A percentile compares a stretch with the other conserved stretches of the same genome.
These are phyloP conservation scores for Thyatira batis DNA, from an alignment of 2,888 invertebrate genomes.

Conservation along the genomic window DNA sequence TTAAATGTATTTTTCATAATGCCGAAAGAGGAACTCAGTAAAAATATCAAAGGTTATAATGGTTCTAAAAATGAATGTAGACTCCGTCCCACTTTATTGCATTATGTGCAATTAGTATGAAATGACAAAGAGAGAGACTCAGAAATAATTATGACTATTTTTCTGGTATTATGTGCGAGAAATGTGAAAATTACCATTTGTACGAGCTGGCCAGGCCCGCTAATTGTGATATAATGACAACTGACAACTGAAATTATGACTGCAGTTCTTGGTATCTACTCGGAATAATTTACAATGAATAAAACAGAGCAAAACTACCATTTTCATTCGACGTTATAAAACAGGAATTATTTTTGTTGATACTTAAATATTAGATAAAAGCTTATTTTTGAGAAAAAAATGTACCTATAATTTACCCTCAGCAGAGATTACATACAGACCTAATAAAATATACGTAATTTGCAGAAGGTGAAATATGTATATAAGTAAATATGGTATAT, in stretches of 20 bases:
- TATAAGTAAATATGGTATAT: too few species aligned
- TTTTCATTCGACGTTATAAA: not conserved
- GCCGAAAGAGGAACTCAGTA: not conserved
- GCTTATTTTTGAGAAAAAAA: too few species aligned
- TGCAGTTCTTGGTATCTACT: not conserved
- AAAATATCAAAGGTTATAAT: not conserved
- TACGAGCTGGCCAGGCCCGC: constrained; percentile 36
- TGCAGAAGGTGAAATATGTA: too few species aligned
- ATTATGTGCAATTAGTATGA: not conserved
- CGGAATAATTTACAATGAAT: not conserved
- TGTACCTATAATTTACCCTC: too few species aligned
- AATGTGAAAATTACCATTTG: constrained; percentile 34
- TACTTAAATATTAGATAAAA: too few species aligned
- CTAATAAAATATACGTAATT: too few species aligned
- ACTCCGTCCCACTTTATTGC: too few species aligned
- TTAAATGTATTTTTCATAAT: too few species aligned
- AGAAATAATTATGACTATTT: constrained; percentile 23
- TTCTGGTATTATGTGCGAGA: constrained; percentile 24
- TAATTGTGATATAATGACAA: constrained; percentile 57
- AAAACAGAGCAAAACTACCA: not conserved
- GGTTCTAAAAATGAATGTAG: constrained; percentile 1
- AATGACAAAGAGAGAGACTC: constrained; percentile 1
- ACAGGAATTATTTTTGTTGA: too few species aligned
- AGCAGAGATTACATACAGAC: too few species aligned
- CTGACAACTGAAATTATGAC: constrained; percentile 5